A percentile compares a stretch with the other conserved stretches of the same genome.
These are phyloP conservation scores for Neria commutata DNA, from an alignment of 2,888 invertebrate genomes.

Conservation along the genomic window DNA sequence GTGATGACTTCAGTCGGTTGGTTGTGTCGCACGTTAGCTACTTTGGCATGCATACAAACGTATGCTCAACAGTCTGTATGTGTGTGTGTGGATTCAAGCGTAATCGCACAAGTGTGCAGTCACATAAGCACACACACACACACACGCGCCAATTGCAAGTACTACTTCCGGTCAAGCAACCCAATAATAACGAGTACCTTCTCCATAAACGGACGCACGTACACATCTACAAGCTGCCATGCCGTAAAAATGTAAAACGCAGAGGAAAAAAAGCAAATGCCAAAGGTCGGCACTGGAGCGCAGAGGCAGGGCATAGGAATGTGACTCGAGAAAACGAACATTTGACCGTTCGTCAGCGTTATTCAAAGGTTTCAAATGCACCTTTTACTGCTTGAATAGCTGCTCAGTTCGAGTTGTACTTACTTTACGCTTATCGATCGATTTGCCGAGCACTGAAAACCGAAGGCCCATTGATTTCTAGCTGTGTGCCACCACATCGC, in stretches of 20 bases:
- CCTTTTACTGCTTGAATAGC: not conserved
- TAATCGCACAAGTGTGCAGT: too few species aligned
- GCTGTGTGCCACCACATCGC: too few species aligned
- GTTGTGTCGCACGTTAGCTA: not conserved
- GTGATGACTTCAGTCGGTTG: too few species aligned
- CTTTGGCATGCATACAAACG: not conserved
- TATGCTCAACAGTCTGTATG: too few species aligned
- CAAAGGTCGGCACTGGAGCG: too few species aligned
- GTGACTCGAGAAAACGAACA: slow-evolving; percentile 37
- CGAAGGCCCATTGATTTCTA: too few species aligned
- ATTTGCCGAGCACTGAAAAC: not conserved
- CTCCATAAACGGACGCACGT: not conserved
- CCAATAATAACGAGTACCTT: slow-evolving; percentile 1
- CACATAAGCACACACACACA: not conserved
- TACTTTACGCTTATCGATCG: not conserved
- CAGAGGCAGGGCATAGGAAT: not conserved
- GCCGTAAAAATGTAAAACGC: not conserved
- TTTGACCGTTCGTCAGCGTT: slow-evolving; percentile 49
- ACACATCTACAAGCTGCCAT: not conserved
- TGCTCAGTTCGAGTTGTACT: not conserved
- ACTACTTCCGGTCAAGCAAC: not conserved
- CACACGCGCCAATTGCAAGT: not conserved
- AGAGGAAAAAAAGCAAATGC: not conserved
- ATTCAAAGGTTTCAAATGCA: not conserved
- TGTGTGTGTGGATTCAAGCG: too few species aligned